These are phyloP conservation scores for Drosophila merina DNA, from an alignment of 2,888 invertebrate genomes.

Conservation along the genomic window DNA sequence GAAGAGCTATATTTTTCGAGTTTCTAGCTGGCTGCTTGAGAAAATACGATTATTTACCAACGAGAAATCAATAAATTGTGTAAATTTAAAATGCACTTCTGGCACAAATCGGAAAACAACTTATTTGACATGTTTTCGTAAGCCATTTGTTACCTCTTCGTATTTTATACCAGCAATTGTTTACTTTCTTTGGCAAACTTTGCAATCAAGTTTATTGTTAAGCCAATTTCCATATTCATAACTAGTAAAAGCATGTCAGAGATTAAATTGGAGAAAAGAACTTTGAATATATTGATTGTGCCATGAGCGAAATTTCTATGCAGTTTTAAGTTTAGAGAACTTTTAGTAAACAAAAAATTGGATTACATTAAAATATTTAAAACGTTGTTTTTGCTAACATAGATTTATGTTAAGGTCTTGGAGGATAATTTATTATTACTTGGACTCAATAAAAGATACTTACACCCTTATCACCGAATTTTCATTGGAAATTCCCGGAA, in stretches of 20 bases:
- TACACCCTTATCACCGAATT: neutral
- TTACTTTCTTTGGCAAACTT: neutral
- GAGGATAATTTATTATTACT: neutral
- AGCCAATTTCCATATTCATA: slow-evolving; percentile 12
- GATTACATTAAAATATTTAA: too few species aligned
- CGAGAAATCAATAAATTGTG: neutral
- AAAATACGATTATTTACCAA: neutral
- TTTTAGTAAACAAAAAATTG: too few species aligned
- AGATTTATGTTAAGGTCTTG: neutral
- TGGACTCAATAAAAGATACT: neutral
- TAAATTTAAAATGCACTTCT: neutral
- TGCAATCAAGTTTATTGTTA: neutral
- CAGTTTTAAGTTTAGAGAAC: too few species aligned
- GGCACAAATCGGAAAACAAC: neutral
- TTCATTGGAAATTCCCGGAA: slow-evolving; percentile 32
- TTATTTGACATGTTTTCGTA: neutral
- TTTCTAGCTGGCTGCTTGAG: neutral
- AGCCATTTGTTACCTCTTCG: neutral
- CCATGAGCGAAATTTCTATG: too few species aligned
- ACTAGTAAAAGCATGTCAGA: neutral
- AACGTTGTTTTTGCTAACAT: too few species aligned
- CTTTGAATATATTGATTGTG: neutral
- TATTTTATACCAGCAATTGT: neutral
- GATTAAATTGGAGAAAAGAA: slow-evolving; percentile 7
- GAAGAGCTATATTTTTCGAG: slow-evolving; percentile 3